Evolutionary conservation across 1,140 invertebrate genomes (phyloP).

Genomic region (Diorhabda sublineata): DNA sequence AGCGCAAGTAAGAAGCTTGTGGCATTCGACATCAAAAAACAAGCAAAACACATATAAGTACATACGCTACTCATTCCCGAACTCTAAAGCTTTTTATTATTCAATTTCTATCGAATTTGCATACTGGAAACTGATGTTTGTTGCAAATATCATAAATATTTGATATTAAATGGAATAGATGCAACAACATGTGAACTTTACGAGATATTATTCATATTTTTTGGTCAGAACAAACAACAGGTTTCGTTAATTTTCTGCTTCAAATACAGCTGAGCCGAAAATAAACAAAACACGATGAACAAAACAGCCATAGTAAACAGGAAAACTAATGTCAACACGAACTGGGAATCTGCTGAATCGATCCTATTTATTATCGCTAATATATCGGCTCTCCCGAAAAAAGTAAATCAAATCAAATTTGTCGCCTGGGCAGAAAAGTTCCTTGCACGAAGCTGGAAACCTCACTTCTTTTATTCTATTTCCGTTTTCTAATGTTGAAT

Average conservation of each 20-base stretch:
- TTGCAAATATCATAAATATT: slow-evolving; percentile 19
- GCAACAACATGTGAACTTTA: slow-evolving; percentile 23
- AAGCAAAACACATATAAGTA: neutral
- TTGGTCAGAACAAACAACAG: slow-evolving; percentile 29
- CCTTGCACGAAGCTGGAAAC: neutral
- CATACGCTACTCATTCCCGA: neutral
- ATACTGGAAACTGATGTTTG: slow-evolving; percentile 13
- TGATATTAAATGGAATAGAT: neutral
- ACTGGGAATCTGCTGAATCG: slow-evolving; percentile 32
- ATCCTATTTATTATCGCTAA: slow-evolving; percentile 27
- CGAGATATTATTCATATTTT: slow-evolving; percentile 34
- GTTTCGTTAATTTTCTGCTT: slow-evolving; percentile 32
- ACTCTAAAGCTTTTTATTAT: neutral
- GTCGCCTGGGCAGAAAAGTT: slow-evolving; percentile 14
- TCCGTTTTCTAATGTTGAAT: neutral
- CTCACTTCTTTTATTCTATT: slow-evolving; percentile 1
- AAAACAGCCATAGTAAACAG: slow-evolving; percentile 31
- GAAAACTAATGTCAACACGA: slow-evolving; percentile 33
- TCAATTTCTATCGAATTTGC: slow-evolving; percentile 14
- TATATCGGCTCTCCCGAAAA: slow-evolving; percentile 16
- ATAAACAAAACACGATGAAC: slow-evolving; percentile 31
- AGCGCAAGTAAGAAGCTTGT: neutral
- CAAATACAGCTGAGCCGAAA: slow-evolving; percentile 35
- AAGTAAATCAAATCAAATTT: slow-evolving; percentile 22
- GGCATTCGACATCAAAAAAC: neutral